phyloP scores from a whole-genome alignment of 2,113 vertebrate species.

The Dryoscopus gambensis region DNA sequence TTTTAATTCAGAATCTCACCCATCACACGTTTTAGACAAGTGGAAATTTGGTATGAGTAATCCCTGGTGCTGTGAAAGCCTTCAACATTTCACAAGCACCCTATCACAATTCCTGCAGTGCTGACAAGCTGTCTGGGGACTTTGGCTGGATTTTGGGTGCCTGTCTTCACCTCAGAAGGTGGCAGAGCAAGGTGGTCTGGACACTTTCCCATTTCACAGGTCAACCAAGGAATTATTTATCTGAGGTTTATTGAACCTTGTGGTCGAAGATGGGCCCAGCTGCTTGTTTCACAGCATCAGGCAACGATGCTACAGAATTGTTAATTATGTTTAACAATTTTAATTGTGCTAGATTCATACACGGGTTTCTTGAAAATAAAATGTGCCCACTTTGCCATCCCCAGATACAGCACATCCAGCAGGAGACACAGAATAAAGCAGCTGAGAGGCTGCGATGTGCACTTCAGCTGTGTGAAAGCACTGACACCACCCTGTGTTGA shows the following conservation, averaged over 20 bases:
- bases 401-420: neutral
- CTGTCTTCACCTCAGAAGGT: neutral
- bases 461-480: neutral
- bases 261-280: neutral
- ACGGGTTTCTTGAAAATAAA: neutral
- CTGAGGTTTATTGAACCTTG: neutral
- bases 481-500: neutral
- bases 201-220: neutral
- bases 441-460: neutral
- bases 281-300: neutral
- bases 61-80: neutral
- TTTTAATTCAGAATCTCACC: neutral
- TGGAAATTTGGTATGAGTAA: neutral
- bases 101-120: neutral
- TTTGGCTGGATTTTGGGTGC: neutral
- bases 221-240: neutral
- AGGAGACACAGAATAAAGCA: neutral
- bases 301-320: neutral
- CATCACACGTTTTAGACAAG: neutral
- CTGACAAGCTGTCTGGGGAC: neutral
- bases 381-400: accelerated
- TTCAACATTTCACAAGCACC: neutral
- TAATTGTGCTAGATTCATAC: neutral
- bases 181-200: neutral
- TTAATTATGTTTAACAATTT: neutral